Conservation (phyloP, 2,888 invertebrate species). For the Calameuta filiformis region DNA sequence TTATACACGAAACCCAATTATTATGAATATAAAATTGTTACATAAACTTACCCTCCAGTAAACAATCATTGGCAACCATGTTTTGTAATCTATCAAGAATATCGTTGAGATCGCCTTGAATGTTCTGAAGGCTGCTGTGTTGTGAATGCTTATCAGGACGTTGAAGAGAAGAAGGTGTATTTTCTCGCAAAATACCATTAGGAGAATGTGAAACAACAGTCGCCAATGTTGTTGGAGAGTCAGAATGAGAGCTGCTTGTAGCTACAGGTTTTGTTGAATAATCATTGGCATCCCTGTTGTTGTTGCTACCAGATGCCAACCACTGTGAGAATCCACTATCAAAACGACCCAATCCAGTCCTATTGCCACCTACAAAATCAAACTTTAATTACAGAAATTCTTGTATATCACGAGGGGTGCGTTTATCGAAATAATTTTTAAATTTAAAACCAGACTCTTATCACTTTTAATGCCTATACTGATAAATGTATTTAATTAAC, state of each 20-base stretch:
- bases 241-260: conserved; percentile 34
- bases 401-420: background rate
- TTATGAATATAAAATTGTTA: background rate
- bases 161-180: conserved; percentile 58
- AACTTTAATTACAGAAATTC: background rate
- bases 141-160: conserved; percentile 61
- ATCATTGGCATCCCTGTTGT: conserved; percentile 27
- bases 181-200: conserved; percentile 48
- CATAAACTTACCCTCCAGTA: conserved; percentile 70
- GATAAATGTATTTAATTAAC: background rate
- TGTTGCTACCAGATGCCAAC: conserved; percentile 44
- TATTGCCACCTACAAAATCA: conserved; percentile 43
- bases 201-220: conserved; percentile 42
- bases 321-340: conserved; percentile 62
- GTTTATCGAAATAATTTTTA: background rate
- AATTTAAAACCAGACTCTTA: background rate
- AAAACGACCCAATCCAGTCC: conserved; percentile 41
- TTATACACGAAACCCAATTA: background rate
- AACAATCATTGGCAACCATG: conserved; percentile 77
- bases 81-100: conserved; percentile 78
- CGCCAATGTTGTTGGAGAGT: conserved; percentile 26
- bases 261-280: conserved; percentile 36
- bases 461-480: background rate
- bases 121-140: conserved; percentile 63
- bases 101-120: conserved; percentile 76